Evolutionary conservation across 2,888 invertebrate genomes (phyloP).

Genomic region (Macaria liturata): DNA sequence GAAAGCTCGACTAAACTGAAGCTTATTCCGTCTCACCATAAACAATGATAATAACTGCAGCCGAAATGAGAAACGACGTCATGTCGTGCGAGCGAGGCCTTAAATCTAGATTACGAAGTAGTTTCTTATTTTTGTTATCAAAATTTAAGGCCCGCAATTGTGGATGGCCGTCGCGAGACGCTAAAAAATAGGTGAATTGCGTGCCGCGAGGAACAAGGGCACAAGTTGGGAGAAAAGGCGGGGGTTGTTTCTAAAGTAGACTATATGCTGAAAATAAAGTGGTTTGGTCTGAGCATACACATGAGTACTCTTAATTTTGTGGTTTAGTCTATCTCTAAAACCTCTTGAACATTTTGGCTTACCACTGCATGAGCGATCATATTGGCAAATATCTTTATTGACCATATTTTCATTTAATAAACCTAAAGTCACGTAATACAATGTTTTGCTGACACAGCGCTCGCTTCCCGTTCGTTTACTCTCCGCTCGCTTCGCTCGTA

Average conservation of each 20-base stretch:
- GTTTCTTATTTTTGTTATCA: slow-evolving; percentile 55
- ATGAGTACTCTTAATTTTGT: too few relatives aligned
- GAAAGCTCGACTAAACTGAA: slow-evolving; percentile 12
- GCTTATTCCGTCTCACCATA: slow-evolving; percentile 11
- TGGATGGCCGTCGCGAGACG: slow-evolving; percentile 48
- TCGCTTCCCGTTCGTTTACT: background rate
- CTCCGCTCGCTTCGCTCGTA: background rate
- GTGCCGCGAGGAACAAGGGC: slow-evolving; percentile 46
- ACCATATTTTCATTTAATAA: too few relatives aligned
- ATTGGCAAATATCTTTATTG: too few relatives aligned
- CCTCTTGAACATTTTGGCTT: too few relatives aligned
- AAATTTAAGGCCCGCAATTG: slow-evolving; percentile 52
- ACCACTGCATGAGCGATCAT: too few relatives aligned
- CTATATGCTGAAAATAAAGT: too few relatives aligned
- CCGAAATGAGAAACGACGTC: slow-evolving; percentile 32
- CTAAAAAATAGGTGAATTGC: slow-evolving; percentile 66
- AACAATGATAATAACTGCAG: slow-evolving; percentile 32
- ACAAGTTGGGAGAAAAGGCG: slow-evolving; percentile 33
- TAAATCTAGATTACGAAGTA: slow-evolving; percentile 44
- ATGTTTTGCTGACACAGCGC: background rate
- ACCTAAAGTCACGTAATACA: too few relatives aligned
- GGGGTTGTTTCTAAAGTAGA: background rate
- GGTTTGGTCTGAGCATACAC: too few relatives aligned
- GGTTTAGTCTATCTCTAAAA: too few relatives aligned
- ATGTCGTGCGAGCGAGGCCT: slow-evolving; percentile 40